A percentile compares a stretch with the other conserved stretches of the same genome.
phyloP scores from a whole-genome alignment of 2,888 invertebrate species.

The Meta bourneti region DNA sequence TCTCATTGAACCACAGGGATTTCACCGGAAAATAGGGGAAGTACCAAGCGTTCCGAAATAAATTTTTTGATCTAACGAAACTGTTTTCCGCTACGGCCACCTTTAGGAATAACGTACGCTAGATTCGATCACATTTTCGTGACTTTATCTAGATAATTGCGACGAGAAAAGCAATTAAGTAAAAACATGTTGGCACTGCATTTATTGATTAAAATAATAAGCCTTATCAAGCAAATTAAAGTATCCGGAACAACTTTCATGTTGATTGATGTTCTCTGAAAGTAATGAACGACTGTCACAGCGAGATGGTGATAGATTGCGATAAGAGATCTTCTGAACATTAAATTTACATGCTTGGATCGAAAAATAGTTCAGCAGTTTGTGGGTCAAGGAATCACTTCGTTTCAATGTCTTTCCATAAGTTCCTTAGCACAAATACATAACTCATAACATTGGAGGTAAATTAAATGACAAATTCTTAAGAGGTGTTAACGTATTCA shows the following conservation, averaged over 20 bases:
- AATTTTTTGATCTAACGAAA: neutral
- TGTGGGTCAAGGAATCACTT: too few relatives aligned
- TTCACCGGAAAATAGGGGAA: neutral
- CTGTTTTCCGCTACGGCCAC: neutral
- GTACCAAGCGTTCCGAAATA: neutral
- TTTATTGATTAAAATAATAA: neutral
- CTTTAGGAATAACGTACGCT: neutral
- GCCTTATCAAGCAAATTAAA: constrained; percentile 21
- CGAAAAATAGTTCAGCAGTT: too few relatives aligned
- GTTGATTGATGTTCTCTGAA: constrained; percentile 27
- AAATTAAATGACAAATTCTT: too few relatives aligned
- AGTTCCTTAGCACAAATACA: too few relatives aligned
- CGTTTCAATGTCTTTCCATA: too few relatives aligned
- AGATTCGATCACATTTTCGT: neutral
- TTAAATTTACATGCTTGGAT: neutral
- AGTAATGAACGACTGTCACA: constrained; percentile 4
- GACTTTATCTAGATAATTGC: neutral
- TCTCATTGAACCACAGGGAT: neutral
- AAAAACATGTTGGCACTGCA: neutral
- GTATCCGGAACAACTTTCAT: constrained; percentile 4
- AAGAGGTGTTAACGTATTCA: too few relatives aligned
- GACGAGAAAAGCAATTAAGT: neutral
- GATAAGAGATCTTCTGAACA: neutral
- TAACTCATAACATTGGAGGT: too few relatives aligned
- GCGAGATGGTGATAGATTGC: constrained; percentile 18